A percentile compares a stretch with the other conserved stretches of the same genome.
phyloP scores from a whole-genome alignment of 2,113 vertebrate genomes.

The Mormyrus lacerda region DNA sequence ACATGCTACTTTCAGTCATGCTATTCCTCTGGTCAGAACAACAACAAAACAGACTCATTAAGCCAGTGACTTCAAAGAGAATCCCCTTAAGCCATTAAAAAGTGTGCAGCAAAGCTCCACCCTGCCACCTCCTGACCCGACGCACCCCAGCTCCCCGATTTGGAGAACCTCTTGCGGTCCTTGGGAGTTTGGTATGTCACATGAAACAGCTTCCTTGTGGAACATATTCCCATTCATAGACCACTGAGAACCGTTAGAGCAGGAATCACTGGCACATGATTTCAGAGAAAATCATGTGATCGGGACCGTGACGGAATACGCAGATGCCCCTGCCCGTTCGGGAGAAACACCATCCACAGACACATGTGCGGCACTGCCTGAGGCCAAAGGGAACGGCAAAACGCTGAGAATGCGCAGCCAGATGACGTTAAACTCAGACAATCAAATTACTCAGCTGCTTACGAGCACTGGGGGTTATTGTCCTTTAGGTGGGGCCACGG shows the following conservation, averaged over 20 bases:
- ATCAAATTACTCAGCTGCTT: constrained; percentile 16
- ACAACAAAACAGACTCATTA: constrained; percentile 15
- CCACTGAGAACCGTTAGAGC: not conserved
- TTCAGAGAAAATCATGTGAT: not conserved
- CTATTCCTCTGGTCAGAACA: not conserved
- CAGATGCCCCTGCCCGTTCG: not conserved
- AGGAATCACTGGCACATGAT: not conserved
- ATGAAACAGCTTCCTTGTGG: not conserved
- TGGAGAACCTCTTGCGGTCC: not conserved
- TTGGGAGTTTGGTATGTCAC: not conserved
- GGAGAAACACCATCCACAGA: not conserved
- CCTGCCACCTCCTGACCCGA: constrained; percentile 13
- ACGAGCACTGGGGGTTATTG: constrained; percentile 9
- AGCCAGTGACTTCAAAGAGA: constrained; percentile 15
- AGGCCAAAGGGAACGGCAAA: not conserved
- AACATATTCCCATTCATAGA: not conserved
- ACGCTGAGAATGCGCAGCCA: not conserved
- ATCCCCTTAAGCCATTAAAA: constrained; percentile 34
- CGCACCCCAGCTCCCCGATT: constrained; percentile 6
- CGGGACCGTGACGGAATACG: not conserved
- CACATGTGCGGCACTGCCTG: not conserved
- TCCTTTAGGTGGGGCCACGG: not conserved
- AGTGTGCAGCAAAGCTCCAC: constrained; percentile 8
- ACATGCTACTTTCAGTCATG: not conserved
- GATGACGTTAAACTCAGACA: not conserved